Conservation (phyloP, 1,140 invertebrate species). For the Ephestia elutella region DNA sequence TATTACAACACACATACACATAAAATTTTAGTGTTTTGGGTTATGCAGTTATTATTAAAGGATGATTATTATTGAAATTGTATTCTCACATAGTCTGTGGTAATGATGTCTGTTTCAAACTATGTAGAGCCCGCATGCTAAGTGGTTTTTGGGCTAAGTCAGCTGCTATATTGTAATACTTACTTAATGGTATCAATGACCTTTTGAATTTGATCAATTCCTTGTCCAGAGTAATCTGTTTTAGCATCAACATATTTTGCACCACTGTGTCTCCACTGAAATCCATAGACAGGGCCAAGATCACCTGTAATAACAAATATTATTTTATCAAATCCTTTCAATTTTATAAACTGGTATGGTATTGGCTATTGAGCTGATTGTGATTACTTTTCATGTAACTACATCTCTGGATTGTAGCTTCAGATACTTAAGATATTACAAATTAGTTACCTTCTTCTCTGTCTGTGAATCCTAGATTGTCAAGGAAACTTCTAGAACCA, state of each 20-base stretch:
- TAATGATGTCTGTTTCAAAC: too few relatives aligned
- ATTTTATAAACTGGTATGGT: background rate
- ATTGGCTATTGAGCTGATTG: background rate
- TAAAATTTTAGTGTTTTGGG: too few relatives aligned
- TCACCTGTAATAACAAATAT: constrained; percentile 80
- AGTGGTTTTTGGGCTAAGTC: too few relatives aligned
- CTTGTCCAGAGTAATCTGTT: constrained; percentile 89
- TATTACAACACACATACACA: too few relatives aligned
- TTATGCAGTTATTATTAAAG: too few relatives aligned
- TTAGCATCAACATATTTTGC: constrained; percentile 92
- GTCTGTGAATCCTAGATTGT: constrained; percentile 89
- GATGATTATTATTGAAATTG: too few relatives aligned
- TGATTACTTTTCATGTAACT: too few relatives aligned
- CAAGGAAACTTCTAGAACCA: constrained; percentile 92
- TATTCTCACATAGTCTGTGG: too few relatives aligned
- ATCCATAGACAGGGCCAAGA: constrained; percentile 98
- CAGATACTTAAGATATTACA: too few relatives aligned
- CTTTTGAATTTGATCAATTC: constrained; percentile 93
- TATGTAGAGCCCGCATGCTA: too few relatives aligned
- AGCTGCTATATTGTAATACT: constrained; percentile 21
- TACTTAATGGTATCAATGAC: constrained; percentile 89
- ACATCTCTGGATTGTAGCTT: too few relatives aligned
- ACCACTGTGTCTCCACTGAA: constrained; percentile 99
- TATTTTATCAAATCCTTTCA: background rate
- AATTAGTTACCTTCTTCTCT: constrained; percentile 84